These are phyloP conservation scores for Pocillopora damicornis DNA, from an alignment of 64 coral and sea anemone species.

Conservation along the genomic window DNA sequence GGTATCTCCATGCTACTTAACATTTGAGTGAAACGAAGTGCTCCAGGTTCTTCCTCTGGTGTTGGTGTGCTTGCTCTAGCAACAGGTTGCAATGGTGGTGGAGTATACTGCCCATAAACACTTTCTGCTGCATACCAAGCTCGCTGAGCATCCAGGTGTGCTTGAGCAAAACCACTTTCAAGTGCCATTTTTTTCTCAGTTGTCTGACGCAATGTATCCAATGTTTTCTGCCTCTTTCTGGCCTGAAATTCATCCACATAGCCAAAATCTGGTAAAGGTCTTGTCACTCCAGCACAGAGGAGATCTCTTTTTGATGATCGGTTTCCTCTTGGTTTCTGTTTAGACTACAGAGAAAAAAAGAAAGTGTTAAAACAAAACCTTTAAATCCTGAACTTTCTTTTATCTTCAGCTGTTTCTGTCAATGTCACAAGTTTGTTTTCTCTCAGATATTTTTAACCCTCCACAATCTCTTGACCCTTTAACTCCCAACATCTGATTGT, in stretches of 20 bases:
- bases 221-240: constrained; percentile 44
- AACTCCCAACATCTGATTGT: too few relatives aligned
- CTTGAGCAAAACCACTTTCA: constrained; percentile 21
- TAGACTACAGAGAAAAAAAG: constrained; percentile 29
- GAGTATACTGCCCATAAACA: constrained; percentile 27
- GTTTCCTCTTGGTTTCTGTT: constrained; percentile 79
- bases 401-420: too few relatives aligned
- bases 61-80: constrained; percentile 81
- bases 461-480: too few relatives aligned
- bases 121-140: constrained; percentile 67
- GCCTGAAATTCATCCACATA: constrained; percentile 49
- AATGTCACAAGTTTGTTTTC: too few relatives aligned
- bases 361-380: not conserved
- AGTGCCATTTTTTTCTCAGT: constrained; percentile 48
- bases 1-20: constrained; percentile 90
- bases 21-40: constrained; percentile 56
- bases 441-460: too few relatives aligned
- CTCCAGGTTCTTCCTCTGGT: constrained; percentile 41
- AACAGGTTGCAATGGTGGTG: constrained; percentile 56
- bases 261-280: constrained; percentile 36
- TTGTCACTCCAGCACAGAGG: constrained; percentile 88
- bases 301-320: constrained; percentile 87
- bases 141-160: constrained; percentile 15
- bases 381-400: too few relatives aligned
- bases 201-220: constrained; percentile 51